phyloP scores from a whole-genome alignment of 2,113 vertebrate genomes.

The Corythoichthys haematopterus region DNA sequence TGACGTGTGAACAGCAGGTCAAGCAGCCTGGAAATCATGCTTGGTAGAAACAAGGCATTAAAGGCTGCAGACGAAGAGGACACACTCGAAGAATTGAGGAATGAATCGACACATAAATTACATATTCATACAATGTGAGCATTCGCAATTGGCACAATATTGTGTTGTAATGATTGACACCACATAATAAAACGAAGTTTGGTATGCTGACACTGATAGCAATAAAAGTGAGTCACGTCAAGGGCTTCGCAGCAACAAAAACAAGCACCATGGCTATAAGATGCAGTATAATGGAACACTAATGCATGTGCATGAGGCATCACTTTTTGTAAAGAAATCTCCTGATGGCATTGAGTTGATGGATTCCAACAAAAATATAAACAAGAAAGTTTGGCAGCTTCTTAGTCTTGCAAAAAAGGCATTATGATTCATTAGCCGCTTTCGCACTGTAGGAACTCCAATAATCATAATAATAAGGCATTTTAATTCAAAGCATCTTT shows the following conservation, averaged over 20 bases:
- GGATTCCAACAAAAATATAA: neutral
- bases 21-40: neutral
- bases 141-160: neutral
- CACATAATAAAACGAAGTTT: neutral
- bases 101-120: neutral
- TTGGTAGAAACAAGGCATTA: neutral
- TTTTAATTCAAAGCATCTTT: too few species aligned
- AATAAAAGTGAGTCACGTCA: neutral
- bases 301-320: neutral
- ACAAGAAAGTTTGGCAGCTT: neutral
- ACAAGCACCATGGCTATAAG: neutral
- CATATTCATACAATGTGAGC: neutral
- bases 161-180: neutral
- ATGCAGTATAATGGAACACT: neutral
- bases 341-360: neutral
- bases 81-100: too few species aligned
- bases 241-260: slow-evolving; percentile 1
- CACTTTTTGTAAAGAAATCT: neutral
- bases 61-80: neutral
- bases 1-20: neutral
- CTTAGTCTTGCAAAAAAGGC: too few species aligned
- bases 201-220: neutral
- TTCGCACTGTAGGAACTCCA: too few species aligned
- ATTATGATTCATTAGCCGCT: too few species aligned
- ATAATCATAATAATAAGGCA: too few species aligned